phyloP scores from a whole-genome alignment of 2,888 invertebrate genomes.

The Pristionchus entomophagus region DNA sequence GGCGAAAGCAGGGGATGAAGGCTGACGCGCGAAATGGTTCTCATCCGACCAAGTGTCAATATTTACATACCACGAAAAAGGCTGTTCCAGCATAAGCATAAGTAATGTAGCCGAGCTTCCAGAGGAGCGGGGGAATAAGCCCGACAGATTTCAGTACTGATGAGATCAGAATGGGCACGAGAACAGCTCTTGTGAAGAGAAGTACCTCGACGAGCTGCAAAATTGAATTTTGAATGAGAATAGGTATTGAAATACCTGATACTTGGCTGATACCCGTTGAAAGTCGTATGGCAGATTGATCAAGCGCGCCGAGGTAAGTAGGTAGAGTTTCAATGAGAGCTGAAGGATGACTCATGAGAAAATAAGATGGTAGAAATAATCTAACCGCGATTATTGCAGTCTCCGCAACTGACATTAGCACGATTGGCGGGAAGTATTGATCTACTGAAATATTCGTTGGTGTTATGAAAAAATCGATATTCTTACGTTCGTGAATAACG shows the following conservation, averaged over 20 bases:
- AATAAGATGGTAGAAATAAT: not conserved
- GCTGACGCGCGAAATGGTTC: no score
- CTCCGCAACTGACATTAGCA: not conserved
- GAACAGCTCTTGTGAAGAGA: not conserved
- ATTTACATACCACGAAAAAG: not conserved
- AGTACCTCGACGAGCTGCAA: slow-evolving; percentile 9
- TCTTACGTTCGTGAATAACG: not conserved
- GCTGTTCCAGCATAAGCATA: not conserved
- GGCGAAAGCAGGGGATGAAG: no score
- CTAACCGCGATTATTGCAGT: not conserved
- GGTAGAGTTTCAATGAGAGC: not conserved
- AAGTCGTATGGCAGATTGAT: not conserved
- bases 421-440: not conserved
- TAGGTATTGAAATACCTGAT: slow-evolving; percentile 2
- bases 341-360: not conserved
- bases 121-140: not conserved
- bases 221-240: not conserved
- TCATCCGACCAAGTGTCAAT: no score
- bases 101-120: not conserved
- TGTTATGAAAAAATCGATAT: not conserved
- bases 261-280: not conserved
- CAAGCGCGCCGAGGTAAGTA: not conserved
- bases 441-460: not conserved
- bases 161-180: not conserved
- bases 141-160: not conserved